Percentiles rank a stretch among this genome's conserved stretches.
Evolutionary conservation across 2,797 vertebrate species (phyloP).

Genomic region (Sebastes steindachneri): DNA sequence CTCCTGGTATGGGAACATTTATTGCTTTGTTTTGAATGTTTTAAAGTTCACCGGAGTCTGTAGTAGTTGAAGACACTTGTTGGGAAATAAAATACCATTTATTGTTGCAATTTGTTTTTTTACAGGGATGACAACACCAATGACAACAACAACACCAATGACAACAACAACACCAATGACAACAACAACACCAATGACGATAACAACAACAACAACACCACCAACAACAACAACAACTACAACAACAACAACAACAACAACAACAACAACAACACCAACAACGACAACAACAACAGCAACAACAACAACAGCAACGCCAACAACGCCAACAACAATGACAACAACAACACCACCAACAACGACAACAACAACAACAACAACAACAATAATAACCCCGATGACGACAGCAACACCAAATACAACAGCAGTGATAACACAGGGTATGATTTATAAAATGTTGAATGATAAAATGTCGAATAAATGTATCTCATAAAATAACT

Average conservation of each 20-base stretch:
- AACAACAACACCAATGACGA: rapidly evolving
- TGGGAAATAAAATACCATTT: background rate
- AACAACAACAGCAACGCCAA: rapidly evolving
- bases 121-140: background rate
- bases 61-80: background rate
- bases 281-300: rapidly evolving
- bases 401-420: background rate
- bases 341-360: too few relatives aligned
- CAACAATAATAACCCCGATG: background rate
- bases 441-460: background rate
- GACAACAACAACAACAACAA: background rate
- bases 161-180: background rate
- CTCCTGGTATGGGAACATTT: slow-evolving; percentile 2
- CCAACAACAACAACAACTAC: background rate
- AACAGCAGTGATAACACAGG: background rate
- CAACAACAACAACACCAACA: rapidly evolving
- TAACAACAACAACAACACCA: background rate
- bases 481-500: background rate
- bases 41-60: background rate
- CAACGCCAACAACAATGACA: background rate
- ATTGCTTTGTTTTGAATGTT: background rate
- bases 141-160: background rate
- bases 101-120: background rate
- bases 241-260: background rate
- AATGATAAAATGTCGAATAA: background rate